A percentile compares a stretch with the other conserved stretches of the same genome.
Evolutionary conservation across 1,140 invertebrate species (phyloP).

Genomic region (Cydia pomonella): DNA sequence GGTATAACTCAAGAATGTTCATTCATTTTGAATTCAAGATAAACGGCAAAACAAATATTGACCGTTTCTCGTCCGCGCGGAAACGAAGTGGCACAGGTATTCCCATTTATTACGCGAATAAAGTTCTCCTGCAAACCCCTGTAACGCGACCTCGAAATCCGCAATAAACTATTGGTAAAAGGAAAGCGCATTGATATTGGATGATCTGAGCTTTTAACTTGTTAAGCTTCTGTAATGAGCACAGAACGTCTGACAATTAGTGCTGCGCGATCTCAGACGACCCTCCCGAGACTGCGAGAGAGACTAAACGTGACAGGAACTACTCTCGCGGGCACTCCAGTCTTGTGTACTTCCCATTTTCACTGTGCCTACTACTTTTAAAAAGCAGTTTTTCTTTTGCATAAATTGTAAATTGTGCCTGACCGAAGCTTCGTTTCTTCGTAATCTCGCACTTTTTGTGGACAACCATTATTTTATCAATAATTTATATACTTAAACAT

Average conservation of each 20-base stretch:
- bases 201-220: not conserved
- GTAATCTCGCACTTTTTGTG: too few species aligned
- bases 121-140: too few species aligned
- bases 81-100: not conserved
- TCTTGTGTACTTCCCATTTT: not conserved
- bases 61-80: not conserved
- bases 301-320: slow-evolving; percentile 54
- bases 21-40: slow-evolving; percentile 7
- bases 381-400: not conserved
- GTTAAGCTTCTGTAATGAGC: not conserved
- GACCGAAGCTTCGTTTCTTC: too few species aligned
- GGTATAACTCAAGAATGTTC: not conserved
- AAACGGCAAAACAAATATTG: slow-evolving; percentile 26
- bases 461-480: too few species aligned
- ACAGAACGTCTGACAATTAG: slow-evolving; percentile 55
- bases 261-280: slow-evolving; percentile 58
- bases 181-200: too few species aligned
- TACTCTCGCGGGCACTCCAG: slow-evolving; percentile 39
- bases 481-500: too few species aligned
- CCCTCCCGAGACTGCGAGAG: slow-evolving; percentile 50
- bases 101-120: not conserved
- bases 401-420: too few species aligned
- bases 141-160: too few species aligned
- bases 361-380: not conserved
- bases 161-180: too few species aligned